phyloP scores from a whole-genome alignment of 1,140 invertebrate species.

The Drosophila tristis region DNA sequence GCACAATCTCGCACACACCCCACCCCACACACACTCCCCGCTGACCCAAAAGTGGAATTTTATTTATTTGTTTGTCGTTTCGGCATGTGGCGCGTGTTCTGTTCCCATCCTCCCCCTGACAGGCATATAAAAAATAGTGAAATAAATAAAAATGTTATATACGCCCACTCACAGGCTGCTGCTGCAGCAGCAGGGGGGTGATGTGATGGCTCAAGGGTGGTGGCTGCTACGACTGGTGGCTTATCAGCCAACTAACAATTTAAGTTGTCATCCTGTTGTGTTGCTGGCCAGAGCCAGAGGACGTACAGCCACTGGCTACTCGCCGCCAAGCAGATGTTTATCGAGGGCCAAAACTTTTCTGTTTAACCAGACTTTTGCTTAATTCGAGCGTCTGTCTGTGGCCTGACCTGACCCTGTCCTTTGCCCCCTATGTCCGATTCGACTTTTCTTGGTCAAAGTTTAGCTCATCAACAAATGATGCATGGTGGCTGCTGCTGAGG shows the following conservation, averaged over 20 bases:
- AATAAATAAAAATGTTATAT: conserved; percentile 78
- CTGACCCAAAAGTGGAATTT: conserved; percentile 72
- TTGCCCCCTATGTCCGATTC: conserved; percentile 55
- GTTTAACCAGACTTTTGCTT: conserved; percentile 74
- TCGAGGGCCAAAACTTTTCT: conserved; percentile 59
- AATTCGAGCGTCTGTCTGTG: conserved; percentile 55
- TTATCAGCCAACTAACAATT: conserved; percentile 73
- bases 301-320: conserved; percentile 7
- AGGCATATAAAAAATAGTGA: conserved; percentile 72
- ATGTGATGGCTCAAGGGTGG: no score
- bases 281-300: conserved; percentile 1
- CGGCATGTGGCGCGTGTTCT: conserved; percentile 70
- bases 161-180: conserved; percentile 44
- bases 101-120: conserved; percentile 25
- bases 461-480: conserved; percentile 76
- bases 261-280: conserved; percentile 76
- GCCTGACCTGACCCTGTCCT: conserved; percentile 11
- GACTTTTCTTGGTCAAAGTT: conserved; percentile 53
- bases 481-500: conserved; percentile 14
- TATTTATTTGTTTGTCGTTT: conserved; percentile 80
- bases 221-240: conserved; percentile 11
- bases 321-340: conserved; percentile 45
- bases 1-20: no score
- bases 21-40: conserved; percentile 14
- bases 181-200: no score